These are phyloP conservation scores for Catocala sponsa DNA, from an alignment of 2,888 invertebrate genomes.

Conservation along the genomic window DNA sequence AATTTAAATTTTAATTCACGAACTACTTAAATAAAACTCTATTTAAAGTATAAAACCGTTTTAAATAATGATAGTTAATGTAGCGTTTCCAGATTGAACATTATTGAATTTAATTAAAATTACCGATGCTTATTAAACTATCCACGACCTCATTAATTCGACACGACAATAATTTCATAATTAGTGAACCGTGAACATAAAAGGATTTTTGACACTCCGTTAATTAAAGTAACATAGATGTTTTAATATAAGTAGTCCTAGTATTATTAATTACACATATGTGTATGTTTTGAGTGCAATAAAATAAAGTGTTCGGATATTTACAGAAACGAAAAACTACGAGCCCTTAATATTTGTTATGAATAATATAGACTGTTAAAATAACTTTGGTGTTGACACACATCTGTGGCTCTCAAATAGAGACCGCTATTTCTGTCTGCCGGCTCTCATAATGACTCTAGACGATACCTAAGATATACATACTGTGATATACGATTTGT, in stretches of 20 bases:
- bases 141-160: constrained; percentile 24
- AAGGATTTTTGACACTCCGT: not conserved
- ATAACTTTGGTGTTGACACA: constrained; percentile 82
- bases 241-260: not conserved
- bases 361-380: constrained; percentile 66
- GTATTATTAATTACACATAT: too few species aligned
- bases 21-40: not conserved
- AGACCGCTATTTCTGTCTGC: constrained; percentile 76
- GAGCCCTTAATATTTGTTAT: constrained; percentile 59
- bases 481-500: constrained; percentile 28
- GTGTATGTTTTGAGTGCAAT: not conserved
- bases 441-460: constrained; percentile 77
- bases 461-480: constrained; percentile 60
- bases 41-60: not conserved
- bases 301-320: not conserved
- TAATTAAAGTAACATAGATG: not conserved
- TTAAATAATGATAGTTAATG: constrained; percentile 1
- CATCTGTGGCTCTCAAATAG: constrained; percentile 77
- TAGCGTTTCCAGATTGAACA: constrained; percentile 8
- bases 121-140: constrained; percentile 20
- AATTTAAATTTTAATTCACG: too few species aligned
- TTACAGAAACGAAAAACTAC: constrained; percentile 24
- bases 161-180: constrained; percentile 10
- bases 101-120: constrained; percentile 33
- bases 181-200: not conserved